Percentiles rank a stretch among this genome's conserved stretches.
Conservation (phyloP, 2,797 vertebrate species). For the Gallirallus australis region DNA sequence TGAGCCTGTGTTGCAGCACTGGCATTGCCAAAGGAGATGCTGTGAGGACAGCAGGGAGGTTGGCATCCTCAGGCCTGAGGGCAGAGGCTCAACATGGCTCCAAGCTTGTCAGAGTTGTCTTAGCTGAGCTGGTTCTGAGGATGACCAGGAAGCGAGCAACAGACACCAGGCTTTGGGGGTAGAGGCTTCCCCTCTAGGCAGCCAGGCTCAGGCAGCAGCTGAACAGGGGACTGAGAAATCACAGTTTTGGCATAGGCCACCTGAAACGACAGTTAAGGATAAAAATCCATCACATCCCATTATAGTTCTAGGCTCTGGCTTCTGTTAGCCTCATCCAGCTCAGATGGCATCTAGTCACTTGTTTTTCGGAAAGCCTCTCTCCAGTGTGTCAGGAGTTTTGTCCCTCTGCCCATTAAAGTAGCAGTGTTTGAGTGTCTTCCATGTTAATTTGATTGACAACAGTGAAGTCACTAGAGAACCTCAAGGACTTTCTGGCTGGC, state of each 20-base stretch:
- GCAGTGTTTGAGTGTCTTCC: background rate
- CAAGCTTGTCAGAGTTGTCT: background rate
- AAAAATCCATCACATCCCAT: background rate
- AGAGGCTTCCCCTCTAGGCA: background rate
- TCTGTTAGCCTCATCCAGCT: background rate
- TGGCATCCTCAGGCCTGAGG: background rate
- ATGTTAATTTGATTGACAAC: slow-evolving; percentile 36
- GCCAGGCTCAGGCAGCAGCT: background rate
- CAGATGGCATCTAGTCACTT: background rate
- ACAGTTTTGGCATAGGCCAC: background rate
- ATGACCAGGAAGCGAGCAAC: rapidly evolving
- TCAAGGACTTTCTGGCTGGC: background rate
- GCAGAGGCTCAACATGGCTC: background rate
- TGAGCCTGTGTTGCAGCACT: rapidly evolving
- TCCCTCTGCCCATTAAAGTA: slow-evolving; percentile 8
- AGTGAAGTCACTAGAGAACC: background rate
- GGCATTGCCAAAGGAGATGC: background rate
- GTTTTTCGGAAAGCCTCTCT: background rate
- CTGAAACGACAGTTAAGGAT: background rate
- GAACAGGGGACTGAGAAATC: background rate
- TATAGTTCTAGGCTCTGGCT: background rate
- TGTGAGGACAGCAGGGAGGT: background rate
- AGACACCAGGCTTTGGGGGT: background rate
- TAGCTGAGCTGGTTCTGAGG: background rate
- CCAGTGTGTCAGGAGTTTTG: background rate